A percentile compares a stretch with the other conserved stretches of the same genome.
These are phyloP conservation scores for Tetanocera ferruginea DNA, from an alignment of 2,888 invertebrate species.

Conservation along the genomic window DNA sequence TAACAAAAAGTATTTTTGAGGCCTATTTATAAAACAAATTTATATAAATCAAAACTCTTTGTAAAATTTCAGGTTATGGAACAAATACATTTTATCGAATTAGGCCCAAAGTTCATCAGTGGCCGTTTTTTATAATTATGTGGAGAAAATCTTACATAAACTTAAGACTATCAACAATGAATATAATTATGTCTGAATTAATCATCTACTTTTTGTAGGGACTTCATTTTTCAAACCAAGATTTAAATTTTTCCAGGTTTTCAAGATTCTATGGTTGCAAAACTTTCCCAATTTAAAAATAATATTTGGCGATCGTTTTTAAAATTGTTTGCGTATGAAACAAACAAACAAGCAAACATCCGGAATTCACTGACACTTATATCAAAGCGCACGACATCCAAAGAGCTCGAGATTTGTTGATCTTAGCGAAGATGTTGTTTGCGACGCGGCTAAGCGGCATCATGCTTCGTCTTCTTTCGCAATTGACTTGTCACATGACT, in stretches of 20 bases:
- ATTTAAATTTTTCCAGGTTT: not conserved
- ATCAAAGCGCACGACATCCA: not conserved
- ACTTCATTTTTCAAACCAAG: too few species aligned
- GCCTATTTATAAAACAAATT: too few species aligned
- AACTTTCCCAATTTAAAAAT: slow-evolving; percentile 12
- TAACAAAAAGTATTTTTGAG: too few species aligned
- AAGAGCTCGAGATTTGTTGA: not conserved
- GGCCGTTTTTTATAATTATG: too few species aligned
- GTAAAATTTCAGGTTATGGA: too few species aligned
- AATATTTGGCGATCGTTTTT: not conserved
- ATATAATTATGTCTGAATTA: too few species aligned
- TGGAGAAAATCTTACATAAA: too few species aligned
- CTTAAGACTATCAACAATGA: too few species aligned
- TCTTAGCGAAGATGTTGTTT: not conserved
- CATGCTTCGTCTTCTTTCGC: slow-evolving; percentile 51
- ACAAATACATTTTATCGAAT: too few species aligned
- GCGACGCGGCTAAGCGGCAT: slow-evolving; percentile 56
- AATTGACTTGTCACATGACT: slow-evolving; percentile 61
- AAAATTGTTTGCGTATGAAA: not conserved
- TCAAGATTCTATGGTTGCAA: not conserved
- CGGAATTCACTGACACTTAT: not conserved
- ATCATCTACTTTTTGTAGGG: too few species aligned
- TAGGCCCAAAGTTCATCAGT: too few species aligned
- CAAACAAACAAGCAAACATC: slow-evolving; percentile 15
- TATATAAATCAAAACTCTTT: too few species aligned